These are phyloP conservation scores for Leptopterna dolabrata DNA, from an alignment of 2,888 invertebrate genomes.

Conservation along the genomic window DNA sequence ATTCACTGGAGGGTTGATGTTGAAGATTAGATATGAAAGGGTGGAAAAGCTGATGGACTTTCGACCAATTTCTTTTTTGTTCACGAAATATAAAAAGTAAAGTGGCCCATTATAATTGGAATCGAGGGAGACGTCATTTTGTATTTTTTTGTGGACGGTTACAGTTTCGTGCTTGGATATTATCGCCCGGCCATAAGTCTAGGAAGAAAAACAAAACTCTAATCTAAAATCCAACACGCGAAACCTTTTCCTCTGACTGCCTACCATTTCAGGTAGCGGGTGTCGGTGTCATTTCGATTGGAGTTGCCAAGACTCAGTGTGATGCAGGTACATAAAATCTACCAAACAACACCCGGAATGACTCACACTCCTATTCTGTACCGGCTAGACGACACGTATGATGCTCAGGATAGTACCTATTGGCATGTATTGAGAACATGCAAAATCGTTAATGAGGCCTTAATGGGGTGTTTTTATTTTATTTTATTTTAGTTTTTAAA, in stretches of 20 bases:
- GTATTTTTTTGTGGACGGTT: not conserved
- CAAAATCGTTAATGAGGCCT: too few species aligned
- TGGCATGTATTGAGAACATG: too few species aligned
- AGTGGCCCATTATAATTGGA: not conserved
- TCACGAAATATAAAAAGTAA: not conserved
- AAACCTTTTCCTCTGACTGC: not conserved
- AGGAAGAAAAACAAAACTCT: not conserved
- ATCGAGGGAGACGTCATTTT: not conserved
- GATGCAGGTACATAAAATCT: too few species aligned
- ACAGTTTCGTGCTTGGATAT: not conserved
- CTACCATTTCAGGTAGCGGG: not conserved
- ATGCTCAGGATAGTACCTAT: too few species aligned
- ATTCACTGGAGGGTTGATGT: not conserved
- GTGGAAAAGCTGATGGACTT: not conserved
- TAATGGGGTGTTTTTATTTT: too few species aligned
- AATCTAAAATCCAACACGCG: not conserved
- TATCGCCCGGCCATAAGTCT: not conserved
- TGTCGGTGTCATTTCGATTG: not conserved
- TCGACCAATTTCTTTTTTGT: not conserved
- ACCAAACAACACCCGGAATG: too few species aligned
- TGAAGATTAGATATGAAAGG: not conserved
- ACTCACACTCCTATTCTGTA: too few species aligned
- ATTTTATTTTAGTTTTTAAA: too few species aligned
- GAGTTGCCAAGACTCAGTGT: too few species aligned
- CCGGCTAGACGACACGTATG: too few species aligned